Base-by-base conservation (phyloP, 2,113 vertebrate species). In the Nerophis lumbriciformis region DNA sequence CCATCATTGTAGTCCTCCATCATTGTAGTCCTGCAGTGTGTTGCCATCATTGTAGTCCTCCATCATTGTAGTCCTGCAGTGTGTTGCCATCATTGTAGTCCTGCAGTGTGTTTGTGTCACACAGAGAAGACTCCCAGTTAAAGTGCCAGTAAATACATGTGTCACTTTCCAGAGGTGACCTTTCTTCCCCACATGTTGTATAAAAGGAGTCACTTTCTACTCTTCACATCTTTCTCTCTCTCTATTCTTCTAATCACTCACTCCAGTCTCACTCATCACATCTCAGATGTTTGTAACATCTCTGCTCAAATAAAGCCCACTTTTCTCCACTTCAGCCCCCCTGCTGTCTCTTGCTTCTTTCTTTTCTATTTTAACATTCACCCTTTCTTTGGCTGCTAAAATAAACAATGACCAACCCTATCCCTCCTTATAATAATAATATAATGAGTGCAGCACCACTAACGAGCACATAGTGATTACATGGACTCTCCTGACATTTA, bases 271-370 rank as follows among this genome's bases (percentile, higher is more conserved):
- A 69, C 53, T 63, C 53, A 51, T 51, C 61, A 53, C 44, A 39
- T 61, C 56, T 77, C 78, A 77, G 60, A 72, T 75, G 59, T 86
- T 74, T 88, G 80, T 88, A 79, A 79, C 65, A 75, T 78, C 79
- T 83, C 79, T 80, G 77, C 81, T 84, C 79, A 87, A 57, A 88
- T 88, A 88, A 88, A 88, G 82, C 83, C 82, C 79, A 84, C 70
- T 85, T 45, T 86, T 83, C 83, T 87, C 80, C 82, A 88, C 79
- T 82, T 57, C 39, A 57, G 76, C 74, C 77, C 77, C 61, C 75
- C 80, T 87, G 83, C 85, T 28, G 87, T 85, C 82, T 88, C 82
- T 73, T 66, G 86, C 86, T 85, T 87, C 79, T 86, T 83, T 71
- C 82, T 86, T 75, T 87, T 28, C 83, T 88, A n/a, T 16, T 57